phyloP scores from a whole-genome alignment of 1,140 invertebrate species.

The Habropoda laboriosa region DNA sequence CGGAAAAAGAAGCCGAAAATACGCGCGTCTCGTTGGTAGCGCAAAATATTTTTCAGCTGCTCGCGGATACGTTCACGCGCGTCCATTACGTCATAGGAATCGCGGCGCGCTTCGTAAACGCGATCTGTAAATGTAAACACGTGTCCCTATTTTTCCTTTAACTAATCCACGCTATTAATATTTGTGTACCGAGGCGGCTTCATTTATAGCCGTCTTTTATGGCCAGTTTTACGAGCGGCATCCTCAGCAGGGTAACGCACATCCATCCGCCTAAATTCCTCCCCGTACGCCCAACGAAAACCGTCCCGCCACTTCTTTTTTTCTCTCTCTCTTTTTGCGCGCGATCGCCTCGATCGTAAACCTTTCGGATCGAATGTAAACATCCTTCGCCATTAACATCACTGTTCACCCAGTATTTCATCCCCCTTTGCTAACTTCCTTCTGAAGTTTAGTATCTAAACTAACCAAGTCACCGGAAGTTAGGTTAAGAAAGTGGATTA shows the following conservation, averaged over 20 bases:
- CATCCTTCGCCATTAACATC: too few species aligned
- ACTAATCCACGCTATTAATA: constrained; percentile 43
- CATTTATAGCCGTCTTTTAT: constrained; percentile 35
- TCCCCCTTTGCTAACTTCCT: too few species aligned
- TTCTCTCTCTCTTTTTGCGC: too few species aligned
- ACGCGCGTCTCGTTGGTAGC: not conserved
- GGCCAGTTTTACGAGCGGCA: constrained; percentile 31
- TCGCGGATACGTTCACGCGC: not conserved
- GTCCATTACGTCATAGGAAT: constrained; percentile 25
- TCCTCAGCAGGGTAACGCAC: not conserved
- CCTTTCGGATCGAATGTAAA: too few species aligned
- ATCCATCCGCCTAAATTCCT: constrained; percentile 12
- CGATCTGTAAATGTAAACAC: constrained; percentile 39
- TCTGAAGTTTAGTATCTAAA: too few species aligned
- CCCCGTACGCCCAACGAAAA: not conserved
- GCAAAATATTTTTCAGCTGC: constrained; percentile 35
- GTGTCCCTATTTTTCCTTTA: constrained; percentile 37
- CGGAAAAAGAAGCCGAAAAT: not conserved
- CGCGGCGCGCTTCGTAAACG: constrained; percentile 22
- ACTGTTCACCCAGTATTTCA: too few species aligned
- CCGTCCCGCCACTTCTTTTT: not conserved
- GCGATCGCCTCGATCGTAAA: too few species aligned
- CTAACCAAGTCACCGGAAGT: too few species aligned
- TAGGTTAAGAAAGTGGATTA: too few species aligned
- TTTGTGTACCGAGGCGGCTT: constrained; percentile 19